Conservation (phyloP, 2,113 vertebrate genomes). For the Tautogolabrus adspersus region DNA sequence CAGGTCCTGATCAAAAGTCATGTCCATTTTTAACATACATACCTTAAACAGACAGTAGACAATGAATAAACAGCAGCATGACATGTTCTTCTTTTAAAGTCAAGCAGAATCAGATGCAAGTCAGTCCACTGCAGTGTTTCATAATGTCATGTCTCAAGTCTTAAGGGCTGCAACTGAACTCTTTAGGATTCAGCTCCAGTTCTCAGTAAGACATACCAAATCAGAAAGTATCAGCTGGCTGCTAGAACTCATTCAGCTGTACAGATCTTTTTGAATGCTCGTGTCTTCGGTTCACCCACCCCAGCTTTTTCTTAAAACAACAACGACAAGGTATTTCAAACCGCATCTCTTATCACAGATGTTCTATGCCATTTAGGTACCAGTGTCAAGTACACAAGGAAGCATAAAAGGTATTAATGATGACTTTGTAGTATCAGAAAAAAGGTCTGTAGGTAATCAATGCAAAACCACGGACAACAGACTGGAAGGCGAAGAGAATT, state of each 20-base stretch:
- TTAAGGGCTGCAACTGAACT: conserved; percentile 22
- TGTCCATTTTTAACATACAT: neutral
- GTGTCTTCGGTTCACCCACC: conserved; percentile 12
- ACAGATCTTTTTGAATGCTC: conserved; percentile 29
- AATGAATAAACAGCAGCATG: neutral
- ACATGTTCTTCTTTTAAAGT: neutral
- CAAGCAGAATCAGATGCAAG: conserved; percentile 37
- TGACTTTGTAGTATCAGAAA: no score
- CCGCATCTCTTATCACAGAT: no score
- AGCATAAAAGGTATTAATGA: no score
- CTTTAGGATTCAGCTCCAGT: conserved; percentile 49
- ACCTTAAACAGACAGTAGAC: conserved; percentile 4
- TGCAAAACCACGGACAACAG: no score
- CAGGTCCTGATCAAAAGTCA: neutral
- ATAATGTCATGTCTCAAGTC: conserved; percentile 39
- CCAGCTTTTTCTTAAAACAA: neutral
- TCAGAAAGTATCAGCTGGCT: conserved; percentile 20
- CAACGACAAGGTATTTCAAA: no score
- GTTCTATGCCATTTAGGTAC: no score
- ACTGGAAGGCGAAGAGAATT: no score
- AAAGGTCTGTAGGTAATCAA: no score
- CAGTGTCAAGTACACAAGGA: no score
- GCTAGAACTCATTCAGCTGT: conserved; percentile 30
- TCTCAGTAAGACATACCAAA: conserved; percentile 39
- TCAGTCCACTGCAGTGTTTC: conserved; percentile 29